Base-by-base conservation (phyloP, 2,888 invertebrate genomes). In the Drosophila mayaguana region DNA sequence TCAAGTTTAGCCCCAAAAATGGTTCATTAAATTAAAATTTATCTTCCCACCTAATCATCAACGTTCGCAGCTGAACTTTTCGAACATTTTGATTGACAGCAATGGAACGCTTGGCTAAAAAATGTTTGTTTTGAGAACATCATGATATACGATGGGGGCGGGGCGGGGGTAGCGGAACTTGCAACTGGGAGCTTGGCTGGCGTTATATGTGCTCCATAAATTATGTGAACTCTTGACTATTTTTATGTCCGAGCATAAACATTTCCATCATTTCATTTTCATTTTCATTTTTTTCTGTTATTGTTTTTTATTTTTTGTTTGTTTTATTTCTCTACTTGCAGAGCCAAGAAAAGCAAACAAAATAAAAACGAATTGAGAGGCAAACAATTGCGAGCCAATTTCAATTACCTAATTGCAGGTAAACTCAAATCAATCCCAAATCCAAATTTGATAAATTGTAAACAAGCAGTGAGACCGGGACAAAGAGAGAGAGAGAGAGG, bases 371-470 rank as follows among this genome's bases (percentile, higher is more conserved):
- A 77, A 54, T 46, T 22, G 46, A 18, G n/a, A 57, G 32, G 6
- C 28, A 59, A 61, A 57, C 32, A 25, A 25, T 50, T 63, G 45
- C 54, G 50, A 59, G 68, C 42, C 40, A 59, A 78, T 78, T 77
- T 63, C 62, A 77, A 77, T 75, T 72, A 75, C 45, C 76, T 28
- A 72, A 63, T 80, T 70, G 78, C 78, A 40, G 36, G 55, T 45
- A 63, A 59, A 76, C 40, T 66, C n/a, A 54, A 65, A 66, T 66
- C 53, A 34, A 66, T 56, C 54, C 60, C 43, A 67, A 79, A 70
- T 70, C 67, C 63, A 67, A 73, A 61, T 70, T 73, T 81, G 78
- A 81, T 79, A 68, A 81, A 79, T 73, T 55, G 63, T 65, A 70
- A 73, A 56, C 48, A 59, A 62, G 51, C 53, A 70, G 2, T 12